Conservation (phyloP, 1,140 invertebrate genomes). For the Bombus picipes region DNA sequence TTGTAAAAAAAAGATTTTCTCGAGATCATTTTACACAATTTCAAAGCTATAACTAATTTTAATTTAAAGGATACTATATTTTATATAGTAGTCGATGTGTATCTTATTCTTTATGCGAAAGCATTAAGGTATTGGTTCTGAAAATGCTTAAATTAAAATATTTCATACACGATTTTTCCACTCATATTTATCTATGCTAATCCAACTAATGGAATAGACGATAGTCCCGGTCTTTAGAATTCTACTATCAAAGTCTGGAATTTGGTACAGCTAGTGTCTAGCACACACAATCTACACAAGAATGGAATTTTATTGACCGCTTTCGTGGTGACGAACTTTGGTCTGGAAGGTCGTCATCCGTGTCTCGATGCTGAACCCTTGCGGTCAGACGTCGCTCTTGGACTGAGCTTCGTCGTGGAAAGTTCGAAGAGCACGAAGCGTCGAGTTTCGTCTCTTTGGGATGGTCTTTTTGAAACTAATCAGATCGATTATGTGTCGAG, state of each 20-base stretch:
- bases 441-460: background rate
- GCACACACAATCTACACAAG: background rate
- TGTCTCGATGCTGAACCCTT: background rate
- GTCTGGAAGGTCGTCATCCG: conserved; percentile 11
- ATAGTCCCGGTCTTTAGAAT: background rate
- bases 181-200: too few relatives aligned
- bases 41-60: too few relatives aligned
- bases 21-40: too few relatives aligned
- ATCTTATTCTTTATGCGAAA: too few relatives aligned
- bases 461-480: background rate
- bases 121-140: too few relatives aligned
- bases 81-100: too few relatives aligned
- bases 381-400: background rate
- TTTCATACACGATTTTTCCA: too few relatives aligned
- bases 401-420: background rate
- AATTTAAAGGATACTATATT: too few relatives aligned
- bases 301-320: conserved; percentile 8
- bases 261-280: background rate
- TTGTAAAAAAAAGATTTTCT: too few relatives aligned
- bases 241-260: background rate
- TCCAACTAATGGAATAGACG: background rate
- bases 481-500: background rate
- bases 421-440: background rate
- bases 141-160: too few relatives aligned
- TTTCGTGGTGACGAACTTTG: background rate